Percentiles rank a stretch among this genome's conserved stretches.
Evolutionary conservation across 2,888 invertebrate species (phyloP).

Genomic region (Rhamnusium bicolor): DNA sequence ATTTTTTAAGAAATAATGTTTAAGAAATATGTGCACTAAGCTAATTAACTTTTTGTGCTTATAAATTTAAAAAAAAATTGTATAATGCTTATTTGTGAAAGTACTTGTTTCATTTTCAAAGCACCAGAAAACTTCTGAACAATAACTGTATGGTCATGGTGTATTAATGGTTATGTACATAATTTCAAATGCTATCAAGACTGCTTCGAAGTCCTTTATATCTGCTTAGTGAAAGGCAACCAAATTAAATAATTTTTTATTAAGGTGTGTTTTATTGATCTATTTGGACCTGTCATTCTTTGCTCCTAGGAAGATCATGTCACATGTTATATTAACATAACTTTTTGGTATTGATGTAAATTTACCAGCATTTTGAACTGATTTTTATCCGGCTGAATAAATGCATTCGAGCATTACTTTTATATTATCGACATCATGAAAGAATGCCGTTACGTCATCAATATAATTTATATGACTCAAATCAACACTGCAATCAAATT

Average conservation of each 20-base stretch:
- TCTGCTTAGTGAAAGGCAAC: slow-evolving; percentile 62
- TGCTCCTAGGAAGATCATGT: too few species aligned
- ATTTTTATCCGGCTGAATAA: too few species aligned
- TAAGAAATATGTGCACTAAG: slow-evolving; percentile 13
- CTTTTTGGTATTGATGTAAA: too few species aligned
- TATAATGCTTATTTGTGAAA: slow-evolving; percentile 47
- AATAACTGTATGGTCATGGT: slow-evolving; percentile 54
- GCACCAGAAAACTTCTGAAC: slow-evolving; percentile 54
- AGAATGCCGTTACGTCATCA: too few species aligned
- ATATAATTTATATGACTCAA: too few species aligned
- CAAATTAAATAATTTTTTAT: slow-evolving; percentile 57
- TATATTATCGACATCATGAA: too few species aligned
- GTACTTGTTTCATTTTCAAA: slow-evolving; percentile 47
- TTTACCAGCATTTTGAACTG: too few species aligned
- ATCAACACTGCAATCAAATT: too few species aligned
- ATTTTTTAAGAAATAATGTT: not conserved
- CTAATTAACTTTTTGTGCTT: slow-evolving; percentile 51
- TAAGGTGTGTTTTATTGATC: slow-evolving; percentile 31
- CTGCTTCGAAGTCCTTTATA: slow-evolving; percentile 62
- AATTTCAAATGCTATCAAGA: slow-evolving; percentile 60
- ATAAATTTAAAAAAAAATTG: slow-evolving; percentile 41
- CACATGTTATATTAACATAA: too few species aligned
- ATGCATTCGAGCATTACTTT: too few species aligned
- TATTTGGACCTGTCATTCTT: too few species aligned
- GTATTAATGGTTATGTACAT: slow-evolving; percentile 55